These are phyloP conservation scores for Abrostola triplasia DNA, from an alignment of 2,888 invertebrate genomes.

Conservation along the genomic window DNA sequence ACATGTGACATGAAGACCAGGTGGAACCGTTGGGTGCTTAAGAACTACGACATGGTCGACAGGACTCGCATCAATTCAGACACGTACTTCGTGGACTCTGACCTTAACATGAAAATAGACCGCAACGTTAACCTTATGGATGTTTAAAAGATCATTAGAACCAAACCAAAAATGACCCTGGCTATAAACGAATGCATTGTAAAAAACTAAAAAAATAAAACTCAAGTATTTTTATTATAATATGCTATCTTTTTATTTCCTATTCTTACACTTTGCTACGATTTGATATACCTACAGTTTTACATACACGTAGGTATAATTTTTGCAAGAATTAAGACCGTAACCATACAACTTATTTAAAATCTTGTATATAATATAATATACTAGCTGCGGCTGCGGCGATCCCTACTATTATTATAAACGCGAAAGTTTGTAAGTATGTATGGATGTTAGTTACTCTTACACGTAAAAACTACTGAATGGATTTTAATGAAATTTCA, in stretches of 20 bases:
- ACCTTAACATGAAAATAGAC: conserved; percentile 58
- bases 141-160: conserved; percentile 22
- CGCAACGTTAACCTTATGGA: conserved; percentile 43
- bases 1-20: conserved; percentile 81
- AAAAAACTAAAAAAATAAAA: conserved; percentile 33
- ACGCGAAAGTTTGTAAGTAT: no score
- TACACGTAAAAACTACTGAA: no score
- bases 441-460: no score
- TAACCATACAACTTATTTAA: no score
- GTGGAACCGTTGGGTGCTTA: conserved; percentile 78
- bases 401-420: no score
- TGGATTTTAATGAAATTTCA: no score
- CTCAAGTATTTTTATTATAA: conserved; percentile 25
- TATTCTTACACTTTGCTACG: background rate
- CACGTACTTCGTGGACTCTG: conserved; percentile 71
- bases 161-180: background rate
- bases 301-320: no score
- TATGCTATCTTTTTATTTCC: conserved; percentile 7
- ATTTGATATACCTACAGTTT: no score
- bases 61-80: conserved; percentile 68
- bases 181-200: conserved; percentile 18
- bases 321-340: no score
- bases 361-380: no score
- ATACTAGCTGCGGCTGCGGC: no score
- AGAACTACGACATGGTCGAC: conserved; percentile 72